A percentile compares a stretch with the other conserved stretches of the same genome.
Evolutionary conservation across 2,797 vertebrate species (phyloP).

Genomic region (Sebastes kiyomatsui): DNA sequence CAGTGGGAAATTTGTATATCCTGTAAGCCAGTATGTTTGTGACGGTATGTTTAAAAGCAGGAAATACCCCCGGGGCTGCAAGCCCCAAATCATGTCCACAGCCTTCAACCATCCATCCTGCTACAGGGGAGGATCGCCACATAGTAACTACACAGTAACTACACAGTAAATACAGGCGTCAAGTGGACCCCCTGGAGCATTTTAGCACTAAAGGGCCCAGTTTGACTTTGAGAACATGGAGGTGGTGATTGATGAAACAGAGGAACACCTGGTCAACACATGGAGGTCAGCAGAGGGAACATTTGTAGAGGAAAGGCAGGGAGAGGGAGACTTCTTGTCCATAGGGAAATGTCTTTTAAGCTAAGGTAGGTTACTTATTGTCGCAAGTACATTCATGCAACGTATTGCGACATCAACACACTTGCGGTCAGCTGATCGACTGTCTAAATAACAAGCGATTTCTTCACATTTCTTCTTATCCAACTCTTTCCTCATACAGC

Average conservation of each 20-base stretch:
- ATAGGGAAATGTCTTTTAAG: neutral
- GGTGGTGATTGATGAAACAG: constrained; percentile 31
- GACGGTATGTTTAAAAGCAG: constrained; percentile 47
- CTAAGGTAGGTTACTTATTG: neutral
- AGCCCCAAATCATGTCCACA: constrained; percentile 27
- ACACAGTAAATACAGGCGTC: constrained; percentile 37
- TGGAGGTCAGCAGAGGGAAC: constrained; percentile 16
- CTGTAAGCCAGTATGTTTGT: neutral
- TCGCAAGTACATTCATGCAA: neutral
- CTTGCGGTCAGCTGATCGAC: neutral
- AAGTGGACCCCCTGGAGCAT: constrained; percentile 56
- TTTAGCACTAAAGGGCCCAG: constrained; percentile 31
- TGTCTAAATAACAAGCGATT: neutral
- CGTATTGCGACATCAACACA: neutral
- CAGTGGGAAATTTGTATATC: neutral
- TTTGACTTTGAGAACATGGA: constrained; percentile 35
- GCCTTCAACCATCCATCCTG: constrained; percentile 16
- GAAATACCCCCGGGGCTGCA: constrained; percentile 61
- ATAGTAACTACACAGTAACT: constrained; percentile 36
- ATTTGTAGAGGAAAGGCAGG: neutral
- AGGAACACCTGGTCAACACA: constrained; percentile 64
- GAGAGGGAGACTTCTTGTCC: neutral
- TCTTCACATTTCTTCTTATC: neutral
- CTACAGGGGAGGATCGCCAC: constrained; percentile 17
- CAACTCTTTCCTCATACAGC: neutral